Evolutionary conservation across 2,888 invertebrate genomes (phyloP).

Genomic region (Eutolmus rufibarbis): DNA sequence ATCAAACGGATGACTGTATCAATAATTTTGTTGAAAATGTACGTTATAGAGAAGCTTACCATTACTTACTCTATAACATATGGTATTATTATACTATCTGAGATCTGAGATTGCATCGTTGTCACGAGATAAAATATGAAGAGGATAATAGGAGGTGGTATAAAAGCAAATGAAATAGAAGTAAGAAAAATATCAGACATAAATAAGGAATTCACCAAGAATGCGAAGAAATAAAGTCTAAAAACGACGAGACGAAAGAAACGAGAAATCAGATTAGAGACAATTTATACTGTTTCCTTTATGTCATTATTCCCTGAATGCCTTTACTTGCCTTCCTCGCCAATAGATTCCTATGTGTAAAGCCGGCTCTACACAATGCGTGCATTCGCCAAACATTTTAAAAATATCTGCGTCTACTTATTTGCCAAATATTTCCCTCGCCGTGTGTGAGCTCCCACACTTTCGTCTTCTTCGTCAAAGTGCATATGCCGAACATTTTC

Average conservation of each 20-base stretch:
- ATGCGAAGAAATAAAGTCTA: background rate
- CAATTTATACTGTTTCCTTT: constrained; percentile 41
- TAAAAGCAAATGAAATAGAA: constrained; percentile 23
- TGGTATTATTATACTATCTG: background rate
- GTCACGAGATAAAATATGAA: constrained; percentile 6
- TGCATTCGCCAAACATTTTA: too few relatives aligned
- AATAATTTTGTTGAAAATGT: too few relatives aligned
- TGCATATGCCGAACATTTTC: too few relatives aligned
- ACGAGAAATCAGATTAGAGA: constrained; percentile 41
- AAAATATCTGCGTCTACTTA: too few relatives aligned
- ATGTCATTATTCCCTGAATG: constrained; percentile 19
- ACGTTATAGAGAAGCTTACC: background rate
- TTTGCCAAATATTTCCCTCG: too few relatives aligned
- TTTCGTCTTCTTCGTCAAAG: too few relatives aligned
- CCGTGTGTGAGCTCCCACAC: too few relatives aligned
- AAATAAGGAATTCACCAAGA: constrained; percentile 24
- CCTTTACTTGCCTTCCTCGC: background rate
- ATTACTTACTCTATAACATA: background rate
- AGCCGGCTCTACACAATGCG: too few relatives aligned
- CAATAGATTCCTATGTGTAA: background rate
- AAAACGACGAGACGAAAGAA: background rate
- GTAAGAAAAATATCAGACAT: constrained; percentile 11
- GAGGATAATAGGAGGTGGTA: constrained; percentile 1
- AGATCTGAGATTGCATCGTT: background rate
- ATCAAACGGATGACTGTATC: too few relatives aligned